A percentile compares a stretch with the other conserved stretches of the same genome.
Conservation (phyloP, 2,113 vertebrate genomes). For the Tragulus kanchil region DNA sequence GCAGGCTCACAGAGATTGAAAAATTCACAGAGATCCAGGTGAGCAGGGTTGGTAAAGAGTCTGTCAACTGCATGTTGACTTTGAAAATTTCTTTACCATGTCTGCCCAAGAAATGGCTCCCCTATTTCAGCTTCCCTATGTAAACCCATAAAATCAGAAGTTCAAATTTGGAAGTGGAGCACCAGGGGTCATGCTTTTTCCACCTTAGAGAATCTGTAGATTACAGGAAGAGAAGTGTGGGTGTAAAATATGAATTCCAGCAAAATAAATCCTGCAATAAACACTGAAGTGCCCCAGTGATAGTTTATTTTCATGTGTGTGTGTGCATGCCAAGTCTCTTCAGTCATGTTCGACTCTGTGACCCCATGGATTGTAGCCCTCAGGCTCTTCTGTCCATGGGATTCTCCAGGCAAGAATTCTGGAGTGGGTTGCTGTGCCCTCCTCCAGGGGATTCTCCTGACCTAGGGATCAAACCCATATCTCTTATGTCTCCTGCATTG, state of each 20-base stretch:
- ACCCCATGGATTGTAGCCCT: not conserved
- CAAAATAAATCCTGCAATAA: constrained; percentile 69
- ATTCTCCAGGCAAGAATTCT: not conserved
- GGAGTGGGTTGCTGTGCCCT: not conserved
- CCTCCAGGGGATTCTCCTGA: not conserved
- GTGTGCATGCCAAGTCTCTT: not conserved
- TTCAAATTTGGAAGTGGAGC: constrained; percentile 42
- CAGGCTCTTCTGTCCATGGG: not conserved
- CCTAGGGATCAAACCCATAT: not conserved
- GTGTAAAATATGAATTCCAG: constrained; percentile 50
- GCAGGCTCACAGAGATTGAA: not conserved
- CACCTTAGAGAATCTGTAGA: constrained; percentile 13
- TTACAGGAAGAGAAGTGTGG: constrained; percentile 15
- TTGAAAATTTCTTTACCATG: not conserved
- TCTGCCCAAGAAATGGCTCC: constrained; percentile 9
- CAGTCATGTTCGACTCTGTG: not conserved
- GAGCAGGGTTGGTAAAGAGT: not conserved
- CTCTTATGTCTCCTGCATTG: not conserved
- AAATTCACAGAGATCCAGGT: not conserved
- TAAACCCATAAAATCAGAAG: constrained; percentile 64
- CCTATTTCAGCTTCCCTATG: constrained; percentile 18
- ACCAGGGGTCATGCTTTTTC: constrained; percentile 66
- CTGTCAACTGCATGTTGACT: not conserved
- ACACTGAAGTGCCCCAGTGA: not conserved
- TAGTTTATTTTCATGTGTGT: constrained; percentile 51